Conservation (phyloP, 2,888 invertebrate genomes). For the Oligia fasciuncula region DNA sequence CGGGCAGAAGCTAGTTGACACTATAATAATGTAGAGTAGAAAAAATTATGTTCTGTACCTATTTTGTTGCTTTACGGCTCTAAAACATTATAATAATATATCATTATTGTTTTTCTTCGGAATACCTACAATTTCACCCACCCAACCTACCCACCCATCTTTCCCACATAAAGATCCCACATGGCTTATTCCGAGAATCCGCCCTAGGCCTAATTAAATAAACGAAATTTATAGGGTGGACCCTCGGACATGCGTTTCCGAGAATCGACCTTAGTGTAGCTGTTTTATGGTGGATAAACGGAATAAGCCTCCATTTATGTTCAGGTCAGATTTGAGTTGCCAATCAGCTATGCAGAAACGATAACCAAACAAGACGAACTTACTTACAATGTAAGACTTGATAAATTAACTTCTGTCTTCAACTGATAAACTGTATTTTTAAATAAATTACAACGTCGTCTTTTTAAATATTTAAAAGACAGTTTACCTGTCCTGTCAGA, state of each 20-base stretch:
- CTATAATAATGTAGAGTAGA: background rate
- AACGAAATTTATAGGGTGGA: too few species aligned
- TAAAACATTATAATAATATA: too few species aligned
- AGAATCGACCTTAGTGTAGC: too few species aligned
- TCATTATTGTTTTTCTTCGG: background rate
- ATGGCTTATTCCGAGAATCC: too few species aligned
- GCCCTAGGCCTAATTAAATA: too few species aligned
- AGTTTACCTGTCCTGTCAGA: conserved; percentile 32
- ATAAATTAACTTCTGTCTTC: conserved; percentile 39
- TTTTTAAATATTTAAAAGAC: background rate
- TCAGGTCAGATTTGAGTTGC: conserved; percentile 1
- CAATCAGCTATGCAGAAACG: conserved; percentile 1
- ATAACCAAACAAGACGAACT: conserved; percentile 22
- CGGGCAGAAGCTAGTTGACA: background rate
- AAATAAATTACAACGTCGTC: conserved; percentile 7
- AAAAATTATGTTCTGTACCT: background rate
- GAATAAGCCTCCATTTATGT: background rate
- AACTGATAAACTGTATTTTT: conserved; percentile 20
- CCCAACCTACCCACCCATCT: background rate
- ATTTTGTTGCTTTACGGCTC: background rate
- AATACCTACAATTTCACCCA: too few species aligned
- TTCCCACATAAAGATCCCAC: background rate
- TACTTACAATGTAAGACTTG: conserved; percentile 44
- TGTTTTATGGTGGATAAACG: too few species aligned
- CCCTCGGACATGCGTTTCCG: too few species aligned